A percentile compares a stretch with the other conserved stretches of the same genome.
phyloP scores from a whole-genome alignment of 2,113 vertebrate genomes.

The Chauna torquata region DNA sequence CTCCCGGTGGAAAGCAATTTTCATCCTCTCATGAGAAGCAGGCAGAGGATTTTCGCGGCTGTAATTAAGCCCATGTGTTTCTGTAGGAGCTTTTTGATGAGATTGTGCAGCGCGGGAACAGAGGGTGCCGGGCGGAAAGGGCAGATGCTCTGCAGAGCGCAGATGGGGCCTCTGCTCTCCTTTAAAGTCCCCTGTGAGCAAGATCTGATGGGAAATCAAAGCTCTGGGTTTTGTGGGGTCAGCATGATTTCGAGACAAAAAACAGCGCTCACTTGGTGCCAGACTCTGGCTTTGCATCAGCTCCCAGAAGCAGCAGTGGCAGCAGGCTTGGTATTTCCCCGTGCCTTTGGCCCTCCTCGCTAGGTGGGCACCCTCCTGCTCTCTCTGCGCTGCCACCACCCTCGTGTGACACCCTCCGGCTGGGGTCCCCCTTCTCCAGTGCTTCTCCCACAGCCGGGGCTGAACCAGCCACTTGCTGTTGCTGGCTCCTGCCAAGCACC shows the following conservation, averaged over 20 bases:
- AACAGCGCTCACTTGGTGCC: fast-evolving
- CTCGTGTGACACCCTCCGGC: neutral
- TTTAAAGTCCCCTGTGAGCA: neutral
- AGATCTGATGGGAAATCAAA: neutral
- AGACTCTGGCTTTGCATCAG: neutral
- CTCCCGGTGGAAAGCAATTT: neutral
- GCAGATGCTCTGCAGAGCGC: neutral
- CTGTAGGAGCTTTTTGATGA: neutral
- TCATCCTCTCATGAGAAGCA: neutral
- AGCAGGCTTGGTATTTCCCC: neutral
- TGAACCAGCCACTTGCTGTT: neutral
- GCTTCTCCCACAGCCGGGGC: neutral
- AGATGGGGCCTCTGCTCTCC: neutral
- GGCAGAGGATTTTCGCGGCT: neutral
- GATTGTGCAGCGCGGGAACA: neutral
- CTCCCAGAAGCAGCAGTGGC: neutral
- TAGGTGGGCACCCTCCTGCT: neutral
- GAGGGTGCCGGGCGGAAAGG: neutral
- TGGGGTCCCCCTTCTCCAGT: too few species aligned
- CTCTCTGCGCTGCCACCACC: neutral
- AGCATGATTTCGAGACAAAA: neutral
- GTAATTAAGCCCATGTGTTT: neutral
- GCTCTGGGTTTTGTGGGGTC: neutral
- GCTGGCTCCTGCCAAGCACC: neutral
- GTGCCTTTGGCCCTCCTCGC: neutral